phyloP scores from a whole-genome alignment of 2,888 invertebrate genomes.

The Drosophila subquinaria region DNA sequence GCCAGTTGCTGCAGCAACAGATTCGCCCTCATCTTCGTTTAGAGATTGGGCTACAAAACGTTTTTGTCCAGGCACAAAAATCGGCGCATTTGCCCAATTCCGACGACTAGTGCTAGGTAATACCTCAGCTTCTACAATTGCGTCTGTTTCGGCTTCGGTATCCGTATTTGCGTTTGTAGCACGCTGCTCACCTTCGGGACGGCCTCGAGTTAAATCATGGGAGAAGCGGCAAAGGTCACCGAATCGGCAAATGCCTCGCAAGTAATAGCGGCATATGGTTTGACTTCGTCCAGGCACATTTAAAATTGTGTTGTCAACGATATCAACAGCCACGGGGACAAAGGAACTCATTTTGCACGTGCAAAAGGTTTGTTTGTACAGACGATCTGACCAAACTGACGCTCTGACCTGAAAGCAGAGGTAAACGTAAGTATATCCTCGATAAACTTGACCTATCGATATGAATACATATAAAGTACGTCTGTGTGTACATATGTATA shows the following conservation, averaged over 20 bases:
- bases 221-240: slow-evolving; percentile 84
- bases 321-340: slow-evolving; percentile 36
- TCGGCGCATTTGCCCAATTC: slow-evolving; percentile 84
- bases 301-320: slow-evolving; percentile 55
- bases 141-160: slow-evolving; percentile 11
- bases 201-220: slow-evolving; percentile 73
- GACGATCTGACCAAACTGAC: slow-evolving; percentile 54
- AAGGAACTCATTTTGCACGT: slow-evolving; percentile 78
- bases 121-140: slow-evolving; percentile 31
- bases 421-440: slow-evolving; percentile 48
- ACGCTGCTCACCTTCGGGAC: slow-evolving; percentile 56
- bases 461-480: slow-evolving; percentile 12
- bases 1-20: slow-evolving; percentile 33
- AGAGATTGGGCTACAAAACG: slow-evolving; percentile 16
- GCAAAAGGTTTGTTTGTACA: slow-evolving; percentile 59
- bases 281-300: slow-evolving; percentile 70
- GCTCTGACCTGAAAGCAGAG: slow-evolving; percentile 50
- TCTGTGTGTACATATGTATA: slow-evolving; percentile 18
- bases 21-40: slow-evolving; percentile 30
- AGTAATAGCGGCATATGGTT: slow-evolving; percentile 82
- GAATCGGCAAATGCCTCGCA: slow-evolving; percentile 84
- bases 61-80: slow-evolving; percentile 82
- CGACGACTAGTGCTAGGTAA: slow-evolving; percentile 73
- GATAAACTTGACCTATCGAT: slow-evolving; percentile 55
- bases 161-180: slow-evolving; percentile 23